Percentiles rank a stretch among this genome's conserved stretches.
Conservation (phyloP, 2,113 vertebrate species). For the Leucoraja erinaceus region DNA sequence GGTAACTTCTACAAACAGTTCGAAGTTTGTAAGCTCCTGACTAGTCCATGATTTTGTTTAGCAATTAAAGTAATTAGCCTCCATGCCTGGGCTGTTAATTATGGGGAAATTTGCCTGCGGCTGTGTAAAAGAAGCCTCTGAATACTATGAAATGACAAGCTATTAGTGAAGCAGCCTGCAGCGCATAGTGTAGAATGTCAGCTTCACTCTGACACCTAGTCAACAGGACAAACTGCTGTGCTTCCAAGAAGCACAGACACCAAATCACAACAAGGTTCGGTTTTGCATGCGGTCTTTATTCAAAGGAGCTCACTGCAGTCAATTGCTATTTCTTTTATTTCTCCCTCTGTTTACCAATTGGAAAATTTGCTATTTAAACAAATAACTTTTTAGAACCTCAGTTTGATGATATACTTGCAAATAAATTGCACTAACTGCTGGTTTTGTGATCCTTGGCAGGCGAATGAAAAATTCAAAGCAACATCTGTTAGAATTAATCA, state of each 20-base stretch:
- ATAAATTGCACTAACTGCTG: not conserved
- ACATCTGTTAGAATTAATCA: slow-evolving; percentile 24
- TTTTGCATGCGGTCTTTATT: not conserved
- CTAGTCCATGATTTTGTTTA: slow-evolving; percentile 30
- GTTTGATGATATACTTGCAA: slow-evolving; percentile 9
- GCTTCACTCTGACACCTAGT: slow-evolving; percentile 19
- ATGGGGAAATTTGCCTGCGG: slow-evolving; percentile 23
- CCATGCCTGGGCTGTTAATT: slow-evolving; percentile 3
- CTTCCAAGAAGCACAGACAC: not conserved
- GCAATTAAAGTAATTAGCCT: slow-evolving; percentile 38
- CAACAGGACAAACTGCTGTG: slow-evolving; percentile 30
- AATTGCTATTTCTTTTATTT: not conserved
- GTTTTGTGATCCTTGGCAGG: not conserved
- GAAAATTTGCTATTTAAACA: not conserved
- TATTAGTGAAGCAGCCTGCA: slow-evolving; percentile 34
- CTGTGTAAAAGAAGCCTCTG: not conserved
- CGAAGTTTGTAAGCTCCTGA: not conserved
- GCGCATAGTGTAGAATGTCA: slow-evolving; percentile 25
- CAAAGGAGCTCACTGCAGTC: not conserved
- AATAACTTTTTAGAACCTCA: not conserved
- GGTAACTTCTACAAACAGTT: too few relatives aligned
- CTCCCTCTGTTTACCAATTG: not conserved
- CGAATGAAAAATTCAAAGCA: slow-evolving; percentile 27
- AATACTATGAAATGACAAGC: slow-evolving; percentile 22
- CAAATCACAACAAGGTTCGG: not conserved